Percentiles rank a stretch among this genome's conserved stretches.
Conservation (phyloP, 1,140 invertebrate genomes). For the Pomacea maculata region DNA sequence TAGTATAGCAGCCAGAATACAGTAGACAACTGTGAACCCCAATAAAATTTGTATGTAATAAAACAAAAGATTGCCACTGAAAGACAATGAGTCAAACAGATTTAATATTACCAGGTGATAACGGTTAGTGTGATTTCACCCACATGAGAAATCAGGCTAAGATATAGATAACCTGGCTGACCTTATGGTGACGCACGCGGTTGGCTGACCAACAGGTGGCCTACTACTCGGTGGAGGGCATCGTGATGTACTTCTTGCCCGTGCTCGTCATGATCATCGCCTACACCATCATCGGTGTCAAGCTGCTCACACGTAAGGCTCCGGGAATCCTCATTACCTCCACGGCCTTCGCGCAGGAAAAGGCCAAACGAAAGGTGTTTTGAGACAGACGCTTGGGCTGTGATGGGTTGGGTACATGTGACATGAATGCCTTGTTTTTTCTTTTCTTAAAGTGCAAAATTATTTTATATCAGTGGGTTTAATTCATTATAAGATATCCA, state of each 20-base stretch:
- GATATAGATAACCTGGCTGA: too few species aligned
- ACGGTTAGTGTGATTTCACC: too few species aligned
- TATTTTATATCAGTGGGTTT: background rate
- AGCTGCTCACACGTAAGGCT: conserved; percentile 38
- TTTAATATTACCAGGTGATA: too few species aligned
- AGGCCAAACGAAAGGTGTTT: conserved; percentile 49
- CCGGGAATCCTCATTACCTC: conserved; percentile 35
- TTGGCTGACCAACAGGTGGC: conserved; percentile 18
- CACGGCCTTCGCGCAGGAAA: conserved; percentile 41
- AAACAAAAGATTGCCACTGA: too few species aligned
- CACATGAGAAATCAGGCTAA: too few species aligned
- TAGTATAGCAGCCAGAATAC: too few species aligned
- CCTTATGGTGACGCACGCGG: too few species aligned
- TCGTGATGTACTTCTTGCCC: conserved; percentile 35
- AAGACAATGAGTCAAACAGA: too few species aligned
- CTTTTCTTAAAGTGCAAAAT: background rate
- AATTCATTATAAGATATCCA: too few species aligned
- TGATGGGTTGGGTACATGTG: background rate
- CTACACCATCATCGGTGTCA: conserved; percentile 29
- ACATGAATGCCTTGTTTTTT: background rate
- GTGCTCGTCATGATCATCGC: conserved; percentile 32
- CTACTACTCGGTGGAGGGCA: conserved; percentile 64
- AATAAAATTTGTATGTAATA: too few species aligned
- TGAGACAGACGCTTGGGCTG: background rate
- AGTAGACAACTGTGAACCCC: too few species aligned